phyloP scores from a whole-genome alignment of 2,797 vertebrate genomes.

The Pogonophryne albipinna region DNA sequence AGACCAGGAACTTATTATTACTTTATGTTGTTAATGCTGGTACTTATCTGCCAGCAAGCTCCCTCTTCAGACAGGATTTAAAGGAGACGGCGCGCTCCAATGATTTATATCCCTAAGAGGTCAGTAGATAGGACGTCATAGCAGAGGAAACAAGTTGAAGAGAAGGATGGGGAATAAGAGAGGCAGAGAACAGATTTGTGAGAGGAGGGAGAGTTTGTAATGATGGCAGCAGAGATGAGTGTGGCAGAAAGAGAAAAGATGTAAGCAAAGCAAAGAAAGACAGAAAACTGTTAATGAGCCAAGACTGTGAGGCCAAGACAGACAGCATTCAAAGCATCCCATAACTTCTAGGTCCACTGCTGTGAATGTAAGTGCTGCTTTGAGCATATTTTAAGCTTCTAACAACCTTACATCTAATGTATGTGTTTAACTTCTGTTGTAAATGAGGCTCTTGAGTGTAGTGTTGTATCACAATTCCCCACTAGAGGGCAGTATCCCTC shows the following conservation, averaged over 20 bases:
- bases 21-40: constrained; percentile 1
- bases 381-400: background rate
- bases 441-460: background rate
- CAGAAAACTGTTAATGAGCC: constrained; percentile 49
- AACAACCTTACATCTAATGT: background rate
- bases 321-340: constrained; percentile 13
- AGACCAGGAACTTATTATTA: background rate
- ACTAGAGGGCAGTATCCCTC: constrained; percentile 69
- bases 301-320: constrained; percentile 54
- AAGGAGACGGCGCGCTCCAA: constrained; percentile 94
- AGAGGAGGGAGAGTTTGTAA: background rate
- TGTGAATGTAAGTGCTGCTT: constrained; percentile 1
- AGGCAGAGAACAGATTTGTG: background rate
- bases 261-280: constrained; percentile 8
- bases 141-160: background rate
- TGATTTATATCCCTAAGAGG: constrained; percentile 93
- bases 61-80: constrained; percentile 96
- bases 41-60: constrained; percentile 91
- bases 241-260: constrained; percentile 18
- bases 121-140: constrained; percentile 26
- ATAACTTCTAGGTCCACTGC: background rate
- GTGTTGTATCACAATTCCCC: constrained; percentile 21
- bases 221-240: background rate
- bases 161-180: background rate
- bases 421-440: background rate